A percentile compares a stretch with the other conserved stretches of the same genome.
These are phyloP conservation scores for Pangasianodon gigas DNA, from an alignment of 2,113 vertebrate species.

Conservation along the genomic window DNA sequence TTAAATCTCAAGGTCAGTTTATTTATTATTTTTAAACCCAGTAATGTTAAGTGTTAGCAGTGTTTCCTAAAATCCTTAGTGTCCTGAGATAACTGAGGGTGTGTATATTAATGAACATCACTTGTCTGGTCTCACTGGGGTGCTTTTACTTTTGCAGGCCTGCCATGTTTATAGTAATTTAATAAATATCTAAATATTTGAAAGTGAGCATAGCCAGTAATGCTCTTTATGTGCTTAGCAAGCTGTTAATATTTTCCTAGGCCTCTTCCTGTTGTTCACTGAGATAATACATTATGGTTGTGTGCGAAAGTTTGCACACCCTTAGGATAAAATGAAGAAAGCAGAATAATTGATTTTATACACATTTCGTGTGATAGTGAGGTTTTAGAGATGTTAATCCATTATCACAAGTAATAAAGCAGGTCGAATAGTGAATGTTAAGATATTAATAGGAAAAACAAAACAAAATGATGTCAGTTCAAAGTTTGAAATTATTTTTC, in stretches of 20 bases:
- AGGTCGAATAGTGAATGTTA: too few relatives aligned
- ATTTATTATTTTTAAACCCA: background rate
- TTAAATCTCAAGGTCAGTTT: background rate
- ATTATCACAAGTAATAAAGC: too few relatives aligned
- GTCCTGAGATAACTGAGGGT: background rate
- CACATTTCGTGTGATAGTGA: too few relatives aligned
- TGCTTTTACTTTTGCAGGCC: background rate
- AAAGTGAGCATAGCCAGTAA: background rate
- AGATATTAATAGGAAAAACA: background rate
- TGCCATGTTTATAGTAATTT: background rate
- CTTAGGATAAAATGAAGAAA: background rate
- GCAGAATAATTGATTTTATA: background rate
- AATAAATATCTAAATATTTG: too few relatives aligned
- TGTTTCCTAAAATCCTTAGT: background rate
- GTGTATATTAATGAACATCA: background rate
- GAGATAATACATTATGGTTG: background rate
- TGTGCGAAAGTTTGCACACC: background rate
- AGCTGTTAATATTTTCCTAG: background rate
- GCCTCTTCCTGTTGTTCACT: background rate
- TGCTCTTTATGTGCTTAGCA: background rate
- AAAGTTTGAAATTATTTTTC: background rate
- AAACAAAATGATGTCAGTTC: background rate
- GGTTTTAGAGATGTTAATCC: too few relatives aligned
- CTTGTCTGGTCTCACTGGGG: background rate
- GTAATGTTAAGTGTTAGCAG: background rate